Evolutionary conservation across 1,140 invertebrate genomes (phyloP).

Genomic region (Ephestia elutella): DNA sequence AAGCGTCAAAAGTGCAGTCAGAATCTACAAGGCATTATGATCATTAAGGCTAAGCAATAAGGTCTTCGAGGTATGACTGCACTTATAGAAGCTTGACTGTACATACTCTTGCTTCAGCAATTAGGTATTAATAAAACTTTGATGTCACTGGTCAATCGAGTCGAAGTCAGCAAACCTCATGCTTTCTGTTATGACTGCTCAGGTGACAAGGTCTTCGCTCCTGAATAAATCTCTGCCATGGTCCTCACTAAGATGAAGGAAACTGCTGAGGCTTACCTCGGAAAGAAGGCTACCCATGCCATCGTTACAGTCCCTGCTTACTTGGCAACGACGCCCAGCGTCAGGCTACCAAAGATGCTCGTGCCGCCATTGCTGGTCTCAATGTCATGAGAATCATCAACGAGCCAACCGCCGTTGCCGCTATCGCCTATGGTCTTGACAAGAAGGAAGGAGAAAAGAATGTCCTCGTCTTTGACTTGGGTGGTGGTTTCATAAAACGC

Average conservation of each 20-base stretch:
- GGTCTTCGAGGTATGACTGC: too few species aligned
- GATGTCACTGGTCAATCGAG: too few species aligned
- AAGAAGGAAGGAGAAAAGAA: conserved; percentile 99
- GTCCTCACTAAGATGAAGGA: conserved; percentile 94
- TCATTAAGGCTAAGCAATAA: too few species aligned
- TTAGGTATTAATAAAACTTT: too few species aligned
- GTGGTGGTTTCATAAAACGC: too few species aligned
- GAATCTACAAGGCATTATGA: too few species aligned
- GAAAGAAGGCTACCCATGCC: conserved; percentile 97
- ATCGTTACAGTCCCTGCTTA: conserved; percentile 99
- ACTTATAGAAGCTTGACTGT: too few species aligned
- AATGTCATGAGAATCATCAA: conserved; percentile 99
- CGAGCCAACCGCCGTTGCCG: conserved; percentile 99
- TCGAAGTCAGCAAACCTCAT: conserved; percentile 89
- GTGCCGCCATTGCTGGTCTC: conserved; percentile 92
- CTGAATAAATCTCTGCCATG: conserved; percentile 99
- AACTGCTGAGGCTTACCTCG: conserved; percentile 96
- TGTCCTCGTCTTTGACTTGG: conserved; percentile 98
- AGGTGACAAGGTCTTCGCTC: conserved; percentile 93
- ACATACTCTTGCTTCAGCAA: too few species aligned
- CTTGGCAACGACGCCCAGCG: conserved; percentile 98
- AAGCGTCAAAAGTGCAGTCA: too few species aligned
- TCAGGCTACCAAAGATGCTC: conserved; percentile 96
- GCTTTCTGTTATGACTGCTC: conserved; percentile 78
- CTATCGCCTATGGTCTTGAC: conserved; percentile 99